Percentiles rank a stretch among this genome's conserved stretches.
Conservation (phyloP, 2,888 invertebrate species). For the Magallana nippona region DNA sequence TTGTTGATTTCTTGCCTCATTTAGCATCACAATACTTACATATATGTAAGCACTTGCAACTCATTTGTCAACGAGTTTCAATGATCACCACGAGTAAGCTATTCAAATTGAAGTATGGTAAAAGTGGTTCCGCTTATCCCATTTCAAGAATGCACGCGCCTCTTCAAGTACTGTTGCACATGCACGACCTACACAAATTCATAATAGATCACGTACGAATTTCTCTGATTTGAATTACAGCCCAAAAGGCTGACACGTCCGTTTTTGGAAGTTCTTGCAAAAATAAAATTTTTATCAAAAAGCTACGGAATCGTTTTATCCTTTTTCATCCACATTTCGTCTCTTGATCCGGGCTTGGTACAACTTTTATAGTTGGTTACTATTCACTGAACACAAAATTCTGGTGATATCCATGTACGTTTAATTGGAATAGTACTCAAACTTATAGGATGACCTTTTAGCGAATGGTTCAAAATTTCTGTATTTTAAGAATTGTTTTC, state of each 20-base stretch:
- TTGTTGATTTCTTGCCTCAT: neutral
- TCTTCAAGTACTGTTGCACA: constrained; percentile 11
- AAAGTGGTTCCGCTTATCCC: constrained; percentile 28
- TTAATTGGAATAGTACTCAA: neutral
- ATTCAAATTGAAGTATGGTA: constrained; percentile 27
- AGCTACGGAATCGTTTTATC: neutral
- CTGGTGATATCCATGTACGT: neutral
- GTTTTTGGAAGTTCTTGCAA: constrained; percentile 1
- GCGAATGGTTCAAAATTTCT: neutral
- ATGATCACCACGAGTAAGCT: constrained; percentile 15
- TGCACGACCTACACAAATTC: constrained; percentile 20
- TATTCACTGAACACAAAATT: neutral
- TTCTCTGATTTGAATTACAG: neutral
- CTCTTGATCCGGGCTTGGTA: neutral
- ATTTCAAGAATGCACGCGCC: constrained; percentile 23
- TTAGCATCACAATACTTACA: constrained; percentile 19
- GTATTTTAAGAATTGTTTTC: neutral
- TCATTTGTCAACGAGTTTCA: constrained; percentile 32
- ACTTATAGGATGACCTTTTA: neutral
- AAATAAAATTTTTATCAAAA: constrained; percentile 19
- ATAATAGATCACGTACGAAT: constrained; percentile 24
- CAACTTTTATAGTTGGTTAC: neutral
- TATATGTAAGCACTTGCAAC: constrained; percentile 27
- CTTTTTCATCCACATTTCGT: constrained; percentile 1
- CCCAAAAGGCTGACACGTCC: constrained; percentile 7